Evolutionary conservation across 2,113 vertebrate species (phyloP).

Genomic region (Cyprinodon tularosa): DNA sequence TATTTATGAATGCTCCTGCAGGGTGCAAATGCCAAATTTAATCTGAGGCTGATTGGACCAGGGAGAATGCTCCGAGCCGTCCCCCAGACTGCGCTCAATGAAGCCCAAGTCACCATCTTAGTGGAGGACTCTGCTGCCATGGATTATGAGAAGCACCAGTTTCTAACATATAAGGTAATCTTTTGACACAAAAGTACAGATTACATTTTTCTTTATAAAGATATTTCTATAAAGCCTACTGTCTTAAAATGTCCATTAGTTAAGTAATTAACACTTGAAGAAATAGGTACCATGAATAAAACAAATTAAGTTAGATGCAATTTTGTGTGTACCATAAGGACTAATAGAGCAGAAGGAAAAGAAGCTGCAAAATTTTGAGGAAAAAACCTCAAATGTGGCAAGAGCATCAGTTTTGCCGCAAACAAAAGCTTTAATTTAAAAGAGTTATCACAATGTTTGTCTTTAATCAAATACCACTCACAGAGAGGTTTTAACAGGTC

Average conservation of each 20-base stretch:
- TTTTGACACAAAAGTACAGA: background rate
- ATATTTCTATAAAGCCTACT: background rate
- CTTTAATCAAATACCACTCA: background rate
- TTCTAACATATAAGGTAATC: constrained; percentile 91
- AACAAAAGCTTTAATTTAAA: no score
- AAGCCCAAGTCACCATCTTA: constrained; percentile 94
- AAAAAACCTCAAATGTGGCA: no score
- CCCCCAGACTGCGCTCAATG: constrained; percentile 93
- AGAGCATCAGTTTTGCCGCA: no score
- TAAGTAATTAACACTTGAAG: background rate
- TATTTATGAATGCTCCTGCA: constrained; percentile 55
- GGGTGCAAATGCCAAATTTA: constrained; percentile 97
- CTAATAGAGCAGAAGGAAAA: background rate
- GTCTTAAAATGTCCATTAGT: background rate
- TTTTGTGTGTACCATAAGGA: background rate
- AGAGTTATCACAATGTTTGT: background rate
- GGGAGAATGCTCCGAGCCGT: constrained; percentile 90
- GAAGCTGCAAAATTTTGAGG: background rate
- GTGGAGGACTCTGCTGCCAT: constrained; percentile 93
- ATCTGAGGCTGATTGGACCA: constrained; percentile 87
- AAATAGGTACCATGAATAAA: background rate
- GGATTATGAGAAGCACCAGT: constrained; percentile 91
- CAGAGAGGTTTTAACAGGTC: background rate
- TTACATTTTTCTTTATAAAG: background rate
- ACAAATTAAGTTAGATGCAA: background rate